phyloP scores from a whole-genome alignment of 2,888 invertebrate genomes.

The Mimumesa dahlbomi region DNA sequence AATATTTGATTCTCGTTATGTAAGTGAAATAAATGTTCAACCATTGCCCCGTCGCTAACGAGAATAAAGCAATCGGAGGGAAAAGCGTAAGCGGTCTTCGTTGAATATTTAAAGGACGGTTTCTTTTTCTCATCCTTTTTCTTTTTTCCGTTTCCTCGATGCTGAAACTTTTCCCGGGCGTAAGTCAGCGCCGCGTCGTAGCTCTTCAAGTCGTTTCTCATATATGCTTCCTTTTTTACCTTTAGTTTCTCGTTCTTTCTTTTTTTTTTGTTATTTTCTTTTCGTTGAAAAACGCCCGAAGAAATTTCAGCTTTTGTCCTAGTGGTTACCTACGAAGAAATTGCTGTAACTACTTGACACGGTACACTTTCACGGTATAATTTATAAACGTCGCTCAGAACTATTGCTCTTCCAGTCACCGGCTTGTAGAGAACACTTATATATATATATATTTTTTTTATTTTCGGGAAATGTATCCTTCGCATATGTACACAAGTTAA shows the following conservation, averaged over 20 bases:
- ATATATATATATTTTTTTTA: too few species aligned
- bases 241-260: neutral
- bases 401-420: neutral
- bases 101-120: conserved; percentile 45
- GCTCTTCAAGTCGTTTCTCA: conserved; percentile 37
- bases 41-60: conserved; percentile 5
- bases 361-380: conserved; percentile 4
- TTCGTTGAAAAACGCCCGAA: neutral
- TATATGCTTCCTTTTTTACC: conserved; percentile 4
- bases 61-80: conserved; percentile 35
- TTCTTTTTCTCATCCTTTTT: neutral
- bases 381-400: conserved; percentile 10
- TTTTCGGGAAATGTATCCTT: neutral
- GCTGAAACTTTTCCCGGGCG: conserved; percentile 17
- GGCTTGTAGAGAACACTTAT: neutral
- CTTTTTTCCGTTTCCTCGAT: neutral
- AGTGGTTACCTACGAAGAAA: conserved; percentile 23
- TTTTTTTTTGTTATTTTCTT: neutral
- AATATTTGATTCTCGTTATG: conserved; percentile 6
- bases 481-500: neutral
- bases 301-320: conserved; percentile 31
- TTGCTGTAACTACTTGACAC: conserved; percentile 26
- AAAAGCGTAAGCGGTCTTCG: conserved; percentile 26
- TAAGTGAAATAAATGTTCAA: conserved; percentile 14
- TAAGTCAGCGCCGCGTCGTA: conserved; percentile 11